Percentiles rank a stretch among this genome's conserved stretches.
Evolutionary conservation across 2,113 vertebrate species (phyloP).

Genomic region (Catharus minimus): DNA sequence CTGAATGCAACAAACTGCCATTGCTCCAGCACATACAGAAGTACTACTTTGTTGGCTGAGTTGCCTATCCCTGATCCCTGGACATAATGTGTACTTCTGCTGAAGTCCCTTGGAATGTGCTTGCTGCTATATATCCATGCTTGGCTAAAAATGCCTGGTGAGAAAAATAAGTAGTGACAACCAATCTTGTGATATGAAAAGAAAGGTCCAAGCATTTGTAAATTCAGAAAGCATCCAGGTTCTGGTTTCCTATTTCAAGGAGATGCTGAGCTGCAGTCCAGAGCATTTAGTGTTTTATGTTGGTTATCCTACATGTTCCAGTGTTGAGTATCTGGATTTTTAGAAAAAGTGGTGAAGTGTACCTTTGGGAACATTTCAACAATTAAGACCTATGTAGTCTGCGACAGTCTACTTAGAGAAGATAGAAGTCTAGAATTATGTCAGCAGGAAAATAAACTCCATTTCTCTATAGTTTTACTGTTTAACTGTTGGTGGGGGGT

Average conservation of each 20-base stretch:
- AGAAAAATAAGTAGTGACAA: not conserved
- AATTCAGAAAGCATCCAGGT: not conserved
- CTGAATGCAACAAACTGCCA: not conserved
- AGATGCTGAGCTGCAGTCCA: not conserved
- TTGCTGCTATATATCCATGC: not conserved
- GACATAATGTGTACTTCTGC: not conserved
- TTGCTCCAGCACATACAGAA: not conserved
- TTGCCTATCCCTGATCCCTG: not conserved
- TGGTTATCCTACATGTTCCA: not conserved
- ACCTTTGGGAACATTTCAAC: not conserved
- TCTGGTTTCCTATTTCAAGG: not conserved
- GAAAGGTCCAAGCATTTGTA: not conserved
- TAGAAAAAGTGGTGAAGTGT: not conserved
- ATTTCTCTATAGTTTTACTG: not conserved
- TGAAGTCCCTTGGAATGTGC: not conserved
- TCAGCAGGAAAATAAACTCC: not conserved
- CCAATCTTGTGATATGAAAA: not conserved
- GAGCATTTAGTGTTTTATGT: not conserved
- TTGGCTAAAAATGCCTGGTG: not conserved
- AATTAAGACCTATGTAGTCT: not conserved
- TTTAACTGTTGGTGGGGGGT: not conserved
- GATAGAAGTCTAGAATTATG: not conserved
- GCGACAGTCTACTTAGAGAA: not conserved
- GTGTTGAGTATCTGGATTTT: not conserved
- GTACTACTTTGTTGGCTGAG: not conserved